phyloP scores from a whole-genome alignment of 2,797 vertebrate species.

The Spea hammondii region DNA sequence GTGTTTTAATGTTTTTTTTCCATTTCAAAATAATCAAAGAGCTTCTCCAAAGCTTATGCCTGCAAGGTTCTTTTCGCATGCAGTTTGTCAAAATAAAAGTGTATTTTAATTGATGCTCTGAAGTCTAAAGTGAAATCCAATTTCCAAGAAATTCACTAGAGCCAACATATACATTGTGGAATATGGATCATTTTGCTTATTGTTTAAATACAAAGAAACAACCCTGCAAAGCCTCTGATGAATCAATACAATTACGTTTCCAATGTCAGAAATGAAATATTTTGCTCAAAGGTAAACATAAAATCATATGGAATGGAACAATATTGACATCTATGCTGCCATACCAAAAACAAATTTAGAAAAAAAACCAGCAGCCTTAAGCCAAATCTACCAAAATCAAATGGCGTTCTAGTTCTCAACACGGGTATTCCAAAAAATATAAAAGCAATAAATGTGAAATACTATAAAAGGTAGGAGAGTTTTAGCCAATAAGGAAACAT shows the following conservation, averaged over 20 bases:
- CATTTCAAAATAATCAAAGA: too few relatives aligned
- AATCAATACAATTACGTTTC: conserved; percentile 39
- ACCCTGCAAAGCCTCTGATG: conserved; percentile 7
- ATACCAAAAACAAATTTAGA: conserved; percentile 10
- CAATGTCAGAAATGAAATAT: conserved; percentile 47
- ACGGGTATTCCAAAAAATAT: too few relatives aligned
- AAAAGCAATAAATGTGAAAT: too few relatives aligned
- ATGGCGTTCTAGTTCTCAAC: too few relatives aligned
- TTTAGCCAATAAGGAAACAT: too few relatives aligned
- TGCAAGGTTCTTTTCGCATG: too few relatives aligned
- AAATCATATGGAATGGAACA: conserved; percentile 36
- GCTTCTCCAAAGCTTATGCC: too few relatives aligned
- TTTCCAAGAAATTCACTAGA: conserved; percentile 37
- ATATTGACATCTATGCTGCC: conserved; percentile 26
- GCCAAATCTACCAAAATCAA: neutral
- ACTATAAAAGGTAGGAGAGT: too few relatives aligned
- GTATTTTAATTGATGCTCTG: conserved; percentile 14
- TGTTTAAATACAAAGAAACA: conserved; percentile 38
- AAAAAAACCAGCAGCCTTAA: neutral
- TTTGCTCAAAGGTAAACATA: conserved; percentile 43
- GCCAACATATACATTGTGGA: conserved; percentile 26
- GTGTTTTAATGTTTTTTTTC: too few relatives aligned
- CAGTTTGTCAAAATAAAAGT: conserved; percentile 7
- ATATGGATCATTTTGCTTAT: conserved; percentile 37
- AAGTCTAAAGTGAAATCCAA: conserved; percentile 41